Conservation (phyloP, 1,140 invertebrate species). For the Augochlora pura region DNA sequence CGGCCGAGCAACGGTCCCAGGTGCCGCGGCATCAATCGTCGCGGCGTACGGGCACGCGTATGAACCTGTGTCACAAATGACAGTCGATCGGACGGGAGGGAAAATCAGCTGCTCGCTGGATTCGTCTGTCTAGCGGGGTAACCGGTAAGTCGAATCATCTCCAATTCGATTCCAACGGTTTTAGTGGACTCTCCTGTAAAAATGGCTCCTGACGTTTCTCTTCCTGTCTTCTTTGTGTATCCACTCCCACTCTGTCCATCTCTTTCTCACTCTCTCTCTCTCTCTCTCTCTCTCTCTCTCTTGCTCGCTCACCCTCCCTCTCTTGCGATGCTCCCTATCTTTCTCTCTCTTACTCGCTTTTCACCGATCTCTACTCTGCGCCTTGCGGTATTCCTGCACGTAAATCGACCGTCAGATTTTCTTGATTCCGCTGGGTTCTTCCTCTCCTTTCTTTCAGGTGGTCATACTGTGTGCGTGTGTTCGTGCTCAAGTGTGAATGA, state of each 20-base stretch:
- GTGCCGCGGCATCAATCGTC: conserved; percentile 24
- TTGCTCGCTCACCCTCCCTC: neutral
- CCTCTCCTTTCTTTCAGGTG: neutral
- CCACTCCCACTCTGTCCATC: neutral
- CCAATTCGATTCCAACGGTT: neutral
- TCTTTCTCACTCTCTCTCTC: neutral
- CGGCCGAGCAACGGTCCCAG: conserved; percentile 41
- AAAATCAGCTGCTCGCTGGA: conserved; percentile 51
- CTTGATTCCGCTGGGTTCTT: too few species aligned
- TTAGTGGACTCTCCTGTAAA: conserved; percentile 59
- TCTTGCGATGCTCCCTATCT: neutral
- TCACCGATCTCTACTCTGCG: neutral
- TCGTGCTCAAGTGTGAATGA: too few species aligned
- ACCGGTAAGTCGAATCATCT: conserved; percentile 31
- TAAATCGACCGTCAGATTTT: neutral
- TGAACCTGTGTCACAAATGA: conserved; percentile 59
- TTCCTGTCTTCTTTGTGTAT: neutral
- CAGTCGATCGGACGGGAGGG: conserved; percentile 42
- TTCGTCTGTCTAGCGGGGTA: conserved; percentile 53
- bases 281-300: neutral
- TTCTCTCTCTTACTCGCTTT: neutral
- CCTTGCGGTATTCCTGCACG: conserved; percentile 1
- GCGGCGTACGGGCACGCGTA: conserved; percentile 42
- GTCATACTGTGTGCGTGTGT: too few species aligned
- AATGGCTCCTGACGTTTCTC: conserved; percentile 50